Evolutionary conservation across 2,797 vertebrate genomes (phyloP).

Genomic region (Megalops cyprinoides): DNA sequence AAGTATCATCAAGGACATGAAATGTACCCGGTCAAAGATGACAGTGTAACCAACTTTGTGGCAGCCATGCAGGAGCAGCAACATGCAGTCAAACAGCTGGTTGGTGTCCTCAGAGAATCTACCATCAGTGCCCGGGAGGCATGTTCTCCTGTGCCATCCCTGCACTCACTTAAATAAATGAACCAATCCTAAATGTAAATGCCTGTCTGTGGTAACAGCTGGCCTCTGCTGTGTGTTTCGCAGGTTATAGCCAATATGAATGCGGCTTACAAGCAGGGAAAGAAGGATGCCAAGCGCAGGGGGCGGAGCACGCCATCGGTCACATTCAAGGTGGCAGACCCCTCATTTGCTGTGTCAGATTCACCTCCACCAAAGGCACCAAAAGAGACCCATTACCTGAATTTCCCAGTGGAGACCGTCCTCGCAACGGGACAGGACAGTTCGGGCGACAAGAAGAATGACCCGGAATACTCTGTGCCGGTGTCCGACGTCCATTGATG

Average conservation of each 20-base stretch:
- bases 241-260: conserved; percentile 86
- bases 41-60: conserved; percentile 57
- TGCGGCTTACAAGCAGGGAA: conserved; percentile 77
- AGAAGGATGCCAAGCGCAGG: conserved; percentile 74
- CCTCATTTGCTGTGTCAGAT: conserved; percentile 55
- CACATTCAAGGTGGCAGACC: conserved; percentile 70
- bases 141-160: not conserved
- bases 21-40: conserved; percentile 55
- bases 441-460: conserved; percentile 58
- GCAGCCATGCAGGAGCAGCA: conserved; percentile 76
- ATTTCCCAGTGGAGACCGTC: conserved; percentile 80
- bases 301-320: conserved; percentile 62
- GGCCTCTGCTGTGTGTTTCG: conserved; percentile 19
- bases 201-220: not conserved
- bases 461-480: conserved; percentile 57
- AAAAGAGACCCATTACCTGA: conserved; percentile 78
- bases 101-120: conserved; percentile 49
- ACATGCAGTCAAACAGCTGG: conserved; percentile 77
- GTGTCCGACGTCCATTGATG: conserved; percentile 62
- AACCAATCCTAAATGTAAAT: not conserved
- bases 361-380: conserved; percentile 72
- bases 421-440: conserved; percentile 69
- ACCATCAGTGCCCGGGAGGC: not conserved
- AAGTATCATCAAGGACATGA: conserved; percentile 65
- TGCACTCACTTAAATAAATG: too few relatives aligned